Evolutionary conservation across 2,888 invertebrate genomes (phyloP).

Genomic region (Hofmannophila pseudospretella): DNA sequence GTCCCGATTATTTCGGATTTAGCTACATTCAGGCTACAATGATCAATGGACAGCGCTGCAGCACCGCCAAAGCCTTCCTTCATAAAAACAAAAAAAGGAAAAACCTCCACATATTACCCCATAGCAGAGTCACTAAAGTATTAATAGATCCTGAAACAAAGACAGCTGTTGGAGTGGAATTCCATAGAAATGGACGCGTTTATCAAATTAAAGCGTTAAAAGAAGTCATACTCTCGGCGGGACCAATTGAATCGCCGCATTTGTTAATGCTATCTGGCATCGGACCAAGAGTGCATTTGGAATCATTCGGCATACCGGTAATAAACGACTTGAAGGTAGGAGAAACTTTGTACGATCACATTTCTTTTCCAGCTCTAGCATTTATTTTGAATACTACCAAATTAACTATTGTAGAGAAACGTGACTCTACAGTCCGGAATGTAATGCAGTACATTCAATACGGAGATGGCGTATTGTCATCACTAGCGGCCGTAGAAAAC

Average conservation of each 20-base stretch:
- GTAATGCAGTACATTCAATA: conserved; percentile 50
- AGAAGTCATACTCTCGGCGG: conserved; percentile 81
- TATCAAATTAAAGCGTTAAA: conserved; percentile 59
- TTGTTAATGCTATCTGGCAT: conserved; percentile 82
- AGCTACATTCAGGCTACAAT: conserved; percentile 67
- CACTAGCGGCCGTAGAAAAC: conserved; percentile 77
- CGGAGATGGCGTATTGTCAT: conserved; percentile 73
- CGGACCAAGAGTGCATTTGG: conserved; percentile 79
- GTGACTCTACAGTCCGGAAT: conserved; percentile 42
- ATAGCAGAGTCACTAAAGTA: conserved; percentile 76
- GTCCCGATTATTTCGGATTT: conserved; percentile 79
- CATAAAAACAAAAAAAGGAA: conserved; percentile 67
- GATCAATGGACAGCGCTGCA: conserved; percentile 66
- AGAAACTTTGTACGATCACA: conserved; percentile 82
- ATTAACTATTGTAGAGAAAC: conserved; percentile 41
- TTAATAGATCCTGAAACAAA: conserved; percentile 76
- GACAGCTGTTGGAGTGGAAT: conserved; percentile 54
- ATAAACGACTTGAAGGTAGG: conserved; percentile 82
- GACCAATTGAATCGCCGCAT: conserved; percentile 89
- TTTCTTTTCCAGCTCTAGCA: conserved; percentile 76
- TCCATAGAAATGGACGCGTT: conserved; percentile 59
- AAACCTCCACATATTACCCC: conserved; percentile 77
- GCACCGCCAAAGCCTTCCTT: conserved; percentile 79
- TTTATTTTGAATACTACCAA: conserved; percentile 71
- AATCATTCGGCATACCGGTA: conserved; percentile 76